A percentile compares a stretch with the other conserved stretches of the same genome.
These are phyloP conservation scores for Drosophila obscura DNA, from an alignment of 1,140 invertebrate genomes.

Conservation along the genomic window DNA sequence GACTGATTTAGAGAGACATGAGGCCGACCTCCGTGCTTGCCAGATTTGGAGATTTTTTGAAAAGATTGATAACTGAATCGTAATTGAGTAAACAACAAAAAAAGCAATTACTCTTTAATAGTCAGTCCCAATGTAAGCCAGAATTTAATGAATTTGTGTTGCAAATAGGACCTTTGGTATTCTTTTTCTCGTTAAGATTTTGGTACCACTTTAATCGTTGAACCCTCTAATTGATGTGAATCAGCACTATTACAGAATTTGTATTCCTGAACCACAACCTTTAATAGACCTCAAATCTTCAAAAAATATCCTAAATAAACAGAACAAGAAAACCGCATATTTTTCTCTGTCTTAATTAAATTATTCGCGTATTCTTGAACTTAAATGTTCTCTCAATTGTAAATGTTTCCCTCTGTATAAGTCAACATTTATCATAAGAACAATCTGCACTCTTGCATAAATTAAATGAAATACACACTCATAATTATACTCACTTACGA, in stretches of 20 bases:
- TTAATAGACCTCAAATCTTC: no score
- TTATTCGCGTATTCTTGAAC: conserved; percentile 24
- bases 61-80: no score
- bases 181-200: no score
- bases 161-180: no score
- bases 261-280: no score
- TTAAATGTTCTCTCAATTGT: conserved; percentile 29
- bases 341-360: conserved; percentile 17
- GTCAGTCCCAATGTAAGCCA: no score
- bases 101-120: no score
- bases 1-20: conserved; percentile 84
- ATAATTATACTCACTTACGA: conserved; percentile 23
- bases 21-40: conserved; percentile 81
- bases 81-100: background rate
- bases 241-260: no score
- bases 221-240: no score
- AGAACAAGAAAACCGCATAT: no score
- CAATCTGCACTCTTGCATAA: conserved; percentile 58
- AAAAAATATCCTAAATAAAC: background rate
- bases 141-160: no score
- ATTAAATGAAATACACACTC: conserved; percentile 31
- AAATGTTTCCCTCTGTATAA: conserved; percentile 26
- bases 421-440: conserved; percentile 42
- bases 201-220: no score
- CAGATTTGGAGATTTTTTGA: conserved; percentile 32